Evolutionary conservation across 2,888 invertebrate species (phyloP).

Genomic region (Sphaerophoria taeniata): DNA sequence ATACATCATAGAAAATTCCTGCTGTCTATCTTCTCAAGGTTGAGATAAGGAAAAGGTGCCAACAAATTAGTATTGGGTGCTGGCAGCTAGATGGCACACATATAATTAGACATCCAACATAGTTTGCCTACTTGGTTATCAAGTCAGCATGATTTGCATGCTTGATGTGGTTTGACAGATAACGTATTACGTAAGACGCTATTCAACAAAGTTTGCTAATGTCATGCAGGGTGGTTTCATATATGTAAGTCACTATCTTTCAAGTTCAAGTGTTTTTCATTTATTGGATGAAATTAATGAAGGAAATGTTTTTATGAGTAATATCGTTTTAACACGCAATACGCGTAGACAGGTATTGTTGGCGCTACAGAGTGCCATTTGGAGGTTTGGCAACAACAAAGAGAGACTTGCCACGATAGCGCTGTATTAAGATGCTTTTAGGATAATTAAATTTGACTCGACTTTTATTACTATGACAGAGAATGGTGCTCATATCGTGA

Average conservation of each 20-base stretch:
- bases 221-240: neutral
- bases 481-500: slow-evolving; percentile 47
- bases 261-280: slow-evolving; percentile 61
- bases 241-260: slow-evolving; percentile 18
- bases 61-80: slow-evolving; percentile 7
- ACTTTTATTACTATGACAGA: slow-evolving; percentile 17
- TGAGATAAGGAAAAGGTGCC: slow-evolving; percentile 16
- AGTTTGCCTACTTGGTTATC: slow-evolving; percentile 18
- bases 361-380: slow-evolving; percentile 39
- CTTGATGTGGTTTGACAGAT: slow-evolving; percentile 29
- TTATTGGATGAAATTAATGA: slow-evolving; percentile 36
- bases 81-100: slow-evolving; percentile 3
- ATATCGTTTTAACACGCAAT: slow-evolving; percentile 62
- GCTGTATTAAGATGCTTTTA: slow-evolving; percentile 56
- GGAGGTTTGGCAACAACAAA: slow-evolving; percentile 49
- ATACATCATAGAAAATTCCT: neutral
- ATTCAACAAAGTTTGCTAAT: slow-evolving; percentile 32
- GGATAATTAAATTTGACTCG: slow-evolving; percentile 60
- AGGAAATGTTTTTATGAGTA: slow-evolving; percentile 35
- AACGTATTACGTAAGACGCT: slow-evolving; percentile 10
- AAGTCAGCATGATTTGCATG: slow-evolving; percentile 34
- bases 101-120: slow-evolving; percentile 3
- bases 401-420: slow-evolving; percentile 5
- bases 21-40: slow-evolving; percentile 6
- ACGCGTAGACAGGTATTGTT: slow-evolving; percentile 16